Evolutionary conservation across 2,113 vertebrate species (phyloP).

Genomic region (Baryphthengus martii): DNA sequence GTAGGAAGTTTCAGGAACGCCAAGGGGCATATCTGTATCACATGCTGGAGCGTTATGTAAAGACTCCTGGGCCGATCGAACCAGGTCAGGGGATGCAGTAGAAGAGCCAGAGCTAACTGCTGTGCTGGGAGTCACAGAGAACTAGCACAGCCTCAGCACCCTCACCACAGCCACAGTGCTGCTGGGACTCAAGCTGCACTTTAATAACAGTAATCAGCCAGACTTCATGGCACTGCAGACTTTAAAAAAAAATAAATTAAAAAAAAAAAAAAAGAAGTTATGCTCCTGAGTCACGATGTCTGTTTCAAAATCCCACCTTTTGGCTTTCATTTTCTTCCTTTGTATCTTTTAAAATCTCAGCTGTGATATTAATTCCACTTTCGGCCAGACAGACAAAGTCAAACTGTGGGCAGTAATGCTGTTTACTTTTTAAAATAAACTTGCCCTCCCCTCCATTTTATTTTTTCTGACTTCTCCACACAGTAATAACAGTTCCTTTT

Average conservation of each 20-base stretch:
- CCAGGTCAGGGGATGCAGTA: accelerated
- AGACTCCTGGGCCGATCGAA: background rate
- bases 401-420: background rate
- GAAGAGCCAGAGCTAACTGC: accelerated
- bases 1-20: background rate
- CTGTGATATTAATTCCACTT: slow-evolving; percentile 25
- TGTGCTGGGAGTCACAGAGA: background rate
- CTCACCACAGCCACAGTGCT: accelerated
- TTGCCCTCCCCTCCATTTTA: background rate
- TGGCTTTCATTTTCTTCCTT: background rate
- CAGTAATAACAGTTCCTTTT: background rate
- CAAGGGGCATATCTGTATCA: background rate
- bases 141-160: background rate
- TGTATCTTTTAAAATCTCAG: slow-evolving; percentile 11
- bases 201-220: background rate
- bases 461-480: background rate
- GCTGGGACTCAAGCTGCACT: background rate
- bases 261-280: background rate
- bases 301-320: slow-evolving; percentile 28
- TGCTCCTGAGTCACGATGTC: background rate
- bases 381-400: background rate
- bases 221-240: background rate
- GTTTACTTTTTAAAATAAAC: slow-evolving; percentile 15
- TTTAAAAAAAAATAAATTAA: background rate
- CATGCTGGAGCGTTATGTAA: background rate